Evolutionary conservation across 2,888 invertebrate species (phyloP), one percentile per base, ranked within the genome.

Genomic region (Rosalia funebris): DNA sequence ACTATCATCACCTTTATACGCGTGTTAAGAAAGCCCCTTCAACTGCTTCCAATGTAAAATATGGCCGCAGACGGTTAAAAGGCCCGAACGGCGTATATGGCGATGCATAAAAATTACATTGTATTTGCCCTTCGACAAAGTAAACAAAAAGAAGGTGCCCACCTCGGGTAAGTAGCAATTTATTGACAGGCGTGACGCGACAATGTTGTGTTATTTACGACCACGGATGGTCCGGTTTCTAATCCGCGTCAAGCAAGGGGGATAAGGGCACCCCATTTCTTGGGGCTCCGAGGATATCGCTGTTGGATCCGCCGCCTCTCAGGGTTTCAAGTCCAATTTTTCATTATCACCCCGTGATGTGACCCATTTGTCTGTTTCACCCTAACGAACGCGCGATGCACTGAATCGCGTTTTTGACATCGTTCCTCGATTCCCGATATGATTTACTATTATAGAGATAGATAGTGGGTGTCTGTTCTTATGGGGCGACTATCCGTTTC

Each of bases 301-400:
- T n/a, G n/a, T 57, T 46, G 56, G 31, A 9, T 25, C 32, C 16
- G 39, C 31, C 52, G 25, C 25, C 36, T 20, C 41, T 15, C 10
- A n/a, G 20, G 10, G 11, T 11, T 2, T 12, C 36, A n/a, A 12
- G 19, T 15, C 25, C 57, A 57, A 57, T 57, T 48, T 57, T 57
- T 57, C 47, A 57, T 50, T 50, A 57, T 57, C 57, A 48, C 50
- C 57, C 9, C 32, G 14, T 36, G 41, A 47, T 57, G 50, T 44
- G 44, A 42, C 50, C 56, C 48, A 57, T 57, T 57, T 57, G 41
- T 57, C 50, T 50, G 36, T 50, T 42, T 57, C 48, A 34, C 34
- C 47, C 32, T 42, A 42, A 53, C 42, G 41, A 41, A 48, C 19
- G 36, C 11, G 36, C 41, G 47, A 50, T 37, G 14, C 11, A 37